phyloP scores from a whole-genome alignment of 2,797 vertebrate species.

The Peromyscus eremicus region DNA sequence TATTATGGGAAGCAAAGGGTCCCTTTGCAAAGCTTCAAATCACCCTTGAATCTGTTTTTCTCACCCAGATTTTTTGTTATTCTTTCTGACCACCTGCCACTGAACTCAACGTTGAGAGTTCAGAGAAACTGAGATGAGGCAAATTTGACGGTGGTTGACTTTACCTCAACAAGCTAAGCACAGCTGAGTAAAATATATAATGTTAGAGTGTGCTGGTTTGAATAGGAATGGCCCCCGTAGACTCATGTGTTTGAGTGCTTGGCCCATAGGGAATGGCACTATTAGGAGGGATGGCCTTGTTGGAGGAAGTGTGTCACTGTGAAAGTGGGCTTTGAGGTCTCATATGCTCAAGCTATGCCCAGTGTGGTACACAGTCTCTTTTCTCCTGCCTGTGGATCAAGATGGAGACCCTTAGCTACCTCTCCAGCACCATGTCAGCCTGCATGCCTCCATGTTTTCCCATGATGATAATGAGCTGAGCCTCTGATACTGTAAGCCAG shows the following conservation, averaged over 20 bases:
- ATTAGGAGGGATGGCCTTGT: neutral
- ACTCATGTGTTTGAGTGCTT: neutral
- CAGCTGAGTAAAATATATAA: neutral
- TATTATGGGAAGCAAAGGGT: neutral
- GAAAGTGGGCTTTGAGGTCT: neutral
- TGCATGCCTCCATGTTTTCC: neutral
- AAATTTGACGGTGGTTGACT: neutral
- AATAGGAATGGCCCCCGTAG: neutral
- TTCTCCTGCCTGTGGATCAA: neutral
- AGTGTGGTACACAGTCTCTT: neutral
- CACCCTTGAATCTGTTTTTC: neutral
- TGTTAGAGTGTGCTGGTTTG: neutral
- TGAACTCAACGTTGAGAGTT: neutral
- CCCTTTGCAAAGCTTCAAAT: neutral
- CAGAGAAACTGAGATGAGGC: neutral
- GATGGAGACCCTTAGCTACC: neutral
- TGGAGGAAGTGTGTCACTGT: neutral
- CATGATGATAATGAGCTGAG: neutral
- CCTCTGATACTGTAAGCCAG: neutral
- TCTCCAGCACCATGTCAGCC: neutral
- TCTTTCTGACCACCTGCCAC: neutral
- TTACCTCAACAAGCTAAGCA: constrained; percentile 3
- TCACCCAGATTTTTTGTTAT: neutral
- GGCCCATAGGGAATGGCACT: neutral
- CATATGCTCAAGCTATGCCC: neutral